A percentile compares a stretch with the other conserved stretches of the same genome.
Evolutionary conservation across 2,113 vertebrate species (phyloP).

Genomic region (Passer domesticus): DNA sequence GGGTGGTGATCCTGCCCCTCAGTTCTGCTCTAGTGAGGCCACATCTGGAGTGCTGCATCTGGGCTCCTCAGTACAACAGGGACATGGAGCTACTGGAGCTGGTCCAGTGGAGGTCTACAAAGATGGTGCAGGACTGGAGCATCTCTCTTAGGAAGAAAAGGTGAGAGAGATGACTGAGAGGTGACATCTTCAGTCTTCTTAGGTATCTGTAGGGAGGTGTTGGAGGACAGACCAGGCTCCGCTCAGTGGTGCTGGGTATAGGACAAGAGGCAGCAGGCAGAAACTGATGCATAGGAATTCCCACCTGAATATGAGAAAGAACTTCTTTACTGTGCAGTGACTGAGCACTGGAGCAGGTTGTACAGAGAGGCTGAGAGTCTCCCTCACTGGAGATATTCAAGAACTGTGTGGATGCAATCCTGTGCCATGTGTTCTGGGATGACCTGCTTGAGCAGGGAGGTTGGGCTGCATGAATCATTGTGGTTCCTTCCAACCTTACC

Average conservation of each 20-base stretch:
- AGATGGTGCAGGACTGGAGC: neutral
- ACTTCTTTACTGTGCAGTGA: neutral
- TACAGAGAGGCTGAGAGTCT: neutral
- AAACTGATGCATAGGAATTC: neutral
- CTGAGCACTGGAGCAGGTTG: neutral
- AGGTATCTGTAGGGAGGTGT: neutral
- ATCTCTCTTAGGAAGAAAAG: neutral
- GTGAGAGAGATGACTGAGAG: neutral
- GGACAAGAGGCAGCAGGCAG: neutral
- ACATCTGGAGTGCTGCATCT: neutral
- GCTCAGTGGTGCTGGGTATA: rapidly evolving
- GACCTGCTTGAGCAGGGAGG: neutral
- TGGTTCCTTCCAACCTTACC: neutral
- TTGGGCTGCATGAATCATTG: neutral
- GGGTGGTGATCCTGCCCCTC: neutral
- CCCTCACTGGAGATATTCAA: neutral
- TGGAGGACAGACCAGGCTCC: neutral
- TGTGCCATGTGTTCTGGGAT: neutral
- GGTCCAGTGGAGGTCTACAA: neutral
- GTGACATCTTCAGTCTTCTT: neutral
- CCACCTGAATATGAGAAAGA: neutral
- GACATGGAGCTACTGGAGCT: neutral
- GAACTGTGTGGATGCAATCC: rapidly evolving
- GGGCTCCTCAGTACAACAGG: neutral
- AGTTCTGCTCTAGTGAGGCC: neutral